A percentile compares a stretch with the other conserved stretches of the same genome.
These are phyloP conservation scores for Onchidella celtica DNA, from an alignment of 2,888 invertebrate genomes.

Conservation along the genomic window DNA sequence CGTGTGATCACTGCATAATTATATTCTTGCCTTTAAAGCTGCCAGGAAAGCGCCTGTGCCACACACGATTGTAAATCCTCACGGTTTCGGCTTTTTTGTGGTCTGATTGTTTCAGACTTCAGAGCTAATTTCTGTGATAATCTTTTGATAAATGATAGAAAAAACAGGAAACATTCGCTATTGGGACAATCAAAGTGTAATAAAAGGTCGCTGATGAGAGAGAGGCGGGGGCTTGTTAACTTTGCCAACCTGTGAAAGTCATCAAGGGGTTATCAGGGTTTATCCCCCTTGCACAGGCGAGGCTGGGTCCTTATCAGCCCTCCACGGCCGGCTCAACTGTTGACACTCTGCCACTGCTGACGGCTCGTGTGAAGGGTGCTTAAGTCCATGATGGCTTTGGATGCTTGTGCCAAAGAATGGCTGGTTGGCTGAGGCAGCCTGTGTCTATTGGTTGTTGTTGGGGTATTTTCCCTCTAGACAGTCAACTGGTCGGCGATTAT, in stretches of 20 bases:
- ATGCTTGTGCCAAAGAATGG: not conserved
- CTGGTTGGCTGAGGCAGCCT: not conserved
- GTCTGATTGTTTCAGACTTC: too few relatives aligned
- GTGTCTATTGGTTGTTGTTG: too few relatives aligned
- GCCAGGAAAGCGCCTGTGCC: too few relatives aligned
- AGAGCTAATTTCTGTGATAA: constrained; percentile 5
- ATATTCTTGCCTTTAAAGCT: too few relatives aligned
- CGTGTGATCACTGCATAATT: too few relatives aligned
- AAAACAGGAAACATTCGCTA: constrained; percentile 8
- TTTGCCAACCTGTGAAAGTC: constrained; percentile 35
- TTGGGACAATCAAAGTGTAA: not conserved
- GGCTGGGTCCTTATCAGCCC: constrained; percentile 37
- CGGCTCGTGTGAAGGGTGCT: constrained; percentile 20
- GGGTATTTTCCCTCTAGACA: too few relatives aligned
- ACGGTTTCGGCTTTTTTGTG: too few relatives aligned
- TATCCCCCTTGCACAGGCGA: constrained; percentile 39
- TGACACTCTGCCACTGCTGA: constrained; percentile 34
- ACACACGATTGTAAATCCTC: too few relatives aligned
- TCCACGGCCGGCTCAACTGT: constrained; percentile 29
- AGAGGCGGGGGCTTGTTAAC: constrained; percentile 7
- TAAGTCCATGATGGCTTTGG: constrained; percentile 22
- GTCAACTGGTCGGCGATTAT: too few relatives aligned
- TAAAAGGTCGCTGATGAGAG: constrained; percentile 27
- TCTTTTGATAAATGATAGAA: not conserved
- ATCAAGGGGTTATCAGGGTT: constrained; percentile 27